Evolutionary conservation across 2,113 vertebrate species (phyloP).

Genomic region (Phalacrocorax carbo): DNA sequence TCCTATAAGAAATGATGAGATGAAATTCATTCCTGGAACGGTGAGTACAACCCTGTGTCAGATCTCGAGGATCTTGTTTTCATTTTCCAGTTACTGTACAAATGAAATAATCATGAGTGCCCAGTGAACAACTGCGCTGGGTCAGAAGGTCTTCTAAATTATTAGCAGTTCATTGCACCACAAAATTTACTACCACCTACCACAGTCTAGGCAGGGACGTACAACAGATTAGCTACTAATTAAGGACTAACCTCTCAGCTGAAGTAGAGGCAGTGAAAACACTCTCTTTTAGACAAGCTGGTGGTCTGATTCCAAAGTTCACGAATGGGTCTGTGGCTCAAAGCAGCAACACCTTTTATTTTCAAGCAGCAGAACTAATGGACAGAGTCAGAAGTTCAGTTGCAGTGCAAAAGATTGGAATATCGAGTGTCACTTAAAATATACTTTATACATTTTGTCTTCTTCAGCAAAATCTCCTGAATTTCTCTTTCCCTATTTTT

Average conservation of each 20-base stretch:
- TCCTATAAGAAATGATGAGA: not conserved
- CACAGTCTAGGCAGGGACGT: not conserved
- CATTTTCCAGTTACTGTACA: not conserved
- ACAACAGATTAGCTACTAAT: not conserved
- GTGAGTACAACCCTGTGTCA: not conserved
- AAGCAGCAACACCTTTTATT: not conserved
- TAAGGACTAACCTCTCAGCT: not conserved
- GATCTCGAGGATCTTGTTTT: conserved; percentile 22
- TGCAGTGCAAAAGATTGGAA: not conserved
- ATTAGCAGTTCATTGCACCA: not conserved
- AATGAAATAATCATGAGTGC: not conserved
- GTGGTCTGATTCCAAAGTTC: not conserved
- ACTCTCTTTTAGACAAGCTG: not conserved
- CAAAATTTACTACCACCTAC: not conserved
- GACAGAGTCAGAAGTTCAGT: not conserved
- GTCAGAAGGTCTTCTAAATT: conserved; percentile 9
- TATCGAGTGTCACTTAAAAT: not conserved
- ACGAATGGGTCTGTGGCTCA: not conserved
- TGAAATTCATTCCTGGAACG: conserved; percentile 30
- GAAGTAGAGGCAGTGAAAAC: not conserved
- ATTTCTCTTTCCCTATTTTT: not conserved
- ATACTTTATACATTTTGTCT: not conserved
- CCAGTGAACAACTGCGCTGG: not conserved
- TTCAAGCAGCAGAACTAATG: not conserved
- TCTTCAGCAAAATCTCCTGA: not conserved